Evolutionary conservation across 1,140 invertebrate genomes (phyloP).

Genomic region (Ceratina calcarata): DNA sequence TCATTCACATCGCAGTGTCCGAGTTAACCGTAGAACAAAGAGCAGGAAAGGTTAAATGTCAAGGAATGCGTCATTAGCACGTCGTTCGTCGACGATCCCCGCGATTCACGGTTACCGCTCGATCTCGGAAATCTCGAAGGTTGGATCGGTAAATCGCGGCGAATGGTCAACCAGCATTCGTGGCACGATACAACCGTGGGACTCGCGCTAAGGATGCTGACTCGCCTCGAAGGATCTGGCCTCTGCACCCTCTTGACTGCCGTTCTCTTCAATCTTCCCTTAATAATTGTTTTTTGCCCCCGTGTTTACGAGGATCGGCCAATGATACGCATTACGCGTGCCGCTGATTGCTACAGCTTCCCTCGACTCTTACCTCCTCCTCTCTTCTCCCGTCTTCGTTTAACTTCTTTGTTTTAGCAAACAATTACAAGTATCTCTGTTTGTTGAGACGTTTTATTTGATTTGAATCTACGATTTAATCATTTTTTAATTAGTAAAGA

Average conservation of each 20-base stretch:
- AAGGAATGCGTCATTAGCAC: constrained; percentile 19
- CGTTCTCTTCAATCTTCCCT: constrained; percentile 59
- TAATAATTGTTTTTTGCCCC: constrained; percentile 64
- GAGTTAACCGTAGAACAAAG: neutral
- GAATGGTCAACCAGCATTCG: neutral
- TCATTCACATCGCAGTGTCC: too few relatives aligned
- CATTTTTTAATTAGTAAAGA: too few relatives aligned
- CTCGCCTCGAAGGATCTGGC: constrained; percentile 16
- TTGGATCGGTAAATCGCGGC: neutral
- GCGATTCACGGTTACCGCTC: constrained; percentile 10
- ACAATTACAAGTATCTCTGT: neutral
- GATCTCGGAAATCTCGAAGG: constrained; percentile 11
- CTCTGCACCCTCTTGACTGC: constrained; percentile 31
- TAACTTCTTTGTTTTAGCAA: too few relatives aligned
- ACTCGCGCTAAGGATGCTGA: constrained; percentile 51
- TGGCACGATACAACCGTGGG: constrained; percentile 46
- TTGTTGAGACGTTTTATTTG: neutral
- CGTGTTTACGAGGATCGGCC: constrained; percentile 60
- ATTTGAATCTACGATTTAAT: too few relatives aligned
- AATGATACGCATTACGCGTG: constrained; percentile 64
- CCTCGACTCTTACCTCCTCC: constrained; percentile 13
- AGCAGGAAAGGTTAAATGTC: neutral
- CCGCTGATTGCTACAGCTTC: constrained; percentile 45
- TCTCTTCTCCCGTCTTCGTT: neutral
- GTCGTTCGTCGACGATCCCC: constrained; percentile 2